phyloP scores from a whole-genome alignment of 1,140 invertebrate species.

The Ceratoteleas bidentatus region DNA sequence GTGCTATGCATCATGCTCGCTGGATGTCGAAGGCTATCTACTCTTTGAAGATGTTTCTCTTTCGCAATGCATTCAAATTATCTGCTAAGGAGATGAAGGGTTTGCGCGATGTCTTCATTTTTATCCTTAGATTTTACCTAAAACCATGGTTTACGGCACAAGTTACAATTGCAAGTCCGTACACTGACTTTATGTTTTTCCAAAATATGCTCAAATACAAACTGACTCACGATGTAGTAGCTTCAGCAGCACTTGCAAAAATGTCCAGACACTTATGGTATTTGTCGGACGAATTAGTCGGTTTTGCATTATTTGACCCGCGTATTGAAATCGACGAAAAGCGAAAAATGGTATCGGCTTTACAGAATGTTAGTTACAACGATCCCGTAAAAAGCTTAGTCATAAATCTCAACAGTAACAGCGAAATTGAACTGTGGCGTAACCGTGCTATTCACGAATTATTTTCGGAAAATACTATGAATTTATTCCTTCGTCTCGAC shows the following conservation, averaged over 20 bases:
- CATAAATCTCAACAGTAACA: neutral
- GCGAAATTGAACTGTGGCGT: neutral
- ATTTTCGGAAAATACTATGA: neutral
- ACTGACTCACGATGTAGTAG: neutral
- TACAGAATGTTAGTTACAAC: neutral
- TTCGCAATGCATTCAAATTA: slow-evolving; percentile 1
- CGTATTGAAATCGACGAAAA: neutral
- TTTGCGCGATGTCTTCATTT: neutral
- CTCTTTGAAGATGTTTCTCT: neutral
- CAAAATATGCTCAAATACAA: neutral
- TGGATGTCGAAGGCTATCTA: slow-evolving; percentile 7
- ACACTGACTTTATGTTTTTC: slow-evolving; percentile 4
- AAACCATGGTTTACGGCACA: neutral
- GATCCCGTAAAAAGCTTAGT: neutral
- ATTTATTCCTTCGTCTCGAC: neutral
- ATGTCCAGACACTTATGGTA: neutral
- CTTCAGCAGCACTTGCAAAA: neutral
- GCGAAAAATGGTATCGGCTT: neutral
- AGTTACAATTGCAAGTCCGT: neutral
- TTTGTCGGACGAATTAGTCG: neutral
- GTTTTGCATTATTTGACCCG: neutral
- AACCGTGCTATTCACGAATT: neutral
- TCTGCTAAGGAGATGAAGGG: neutral
- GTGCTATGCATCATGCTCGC: slow-evolving; percentile 11
- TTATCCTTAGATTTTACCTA: neutral